Evolutionary conservation across 2,888 invertebrate species (phyloP), one percentile per base, ranked within the genome.

Genomic region (Allolobophora icterica): DNA sequence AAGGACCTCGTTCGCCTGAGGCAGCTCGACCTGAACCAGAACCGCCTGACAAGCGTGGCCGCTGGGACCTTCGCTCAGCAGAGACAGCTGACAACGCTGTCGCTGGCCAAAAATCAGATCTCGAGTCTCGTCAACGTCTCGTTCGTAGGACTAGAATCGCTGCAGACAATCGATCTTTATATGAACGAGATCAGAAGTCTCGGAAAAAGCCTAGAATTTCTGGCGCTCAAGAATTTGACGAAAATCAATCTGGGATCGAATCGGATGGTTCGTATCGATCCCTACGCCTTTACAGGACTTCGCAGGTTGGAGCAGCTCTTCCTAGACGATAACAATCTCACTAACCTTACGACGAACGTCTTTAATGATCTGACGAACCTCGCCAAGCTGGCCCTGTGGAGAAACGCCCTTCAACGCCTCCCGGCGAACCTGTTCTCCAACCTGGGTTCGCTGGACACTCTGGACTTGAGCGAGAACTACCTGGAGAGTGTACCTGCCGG

Each of bases 11-110:
- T 34, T 87, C 11, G 34, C 24, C 35, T 87, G 87, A 87, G 38
- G 35, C 17, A 24, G 1, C 87, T 87, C 87, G 87, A 87, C 24
- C 87, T 87, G 35, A 87, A 38, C 87, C 87, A 87, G 87, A 87
- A 87, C 87, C 5, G 17, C 21, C 38, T 87, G 87, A 87, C 35
- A 17, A 1, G n/a, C 24, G 38, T 87, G 38, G 87, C 87, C 35
- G 24, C 34, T 35, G 87, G 87, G 38, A 35, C 35, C 21, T 87
- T 87, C 87, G 87, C 87, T 38, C 21, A 17, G 1, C 87, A 87
- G 87, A 34, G 19, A 6, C 35, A 35, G 24, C 87, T 87, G 87
- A 17, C 6, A 8, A 87, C 19, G 21, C 87, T 87, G 87, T 87
- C 34, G 21, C 87, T 87, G 87, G 35, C 35, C 2, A 87, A 2